phyloP scores from a whole-genome alignment of 2,113 vertebrate genomes.

The Origma solitaria region DNA sequence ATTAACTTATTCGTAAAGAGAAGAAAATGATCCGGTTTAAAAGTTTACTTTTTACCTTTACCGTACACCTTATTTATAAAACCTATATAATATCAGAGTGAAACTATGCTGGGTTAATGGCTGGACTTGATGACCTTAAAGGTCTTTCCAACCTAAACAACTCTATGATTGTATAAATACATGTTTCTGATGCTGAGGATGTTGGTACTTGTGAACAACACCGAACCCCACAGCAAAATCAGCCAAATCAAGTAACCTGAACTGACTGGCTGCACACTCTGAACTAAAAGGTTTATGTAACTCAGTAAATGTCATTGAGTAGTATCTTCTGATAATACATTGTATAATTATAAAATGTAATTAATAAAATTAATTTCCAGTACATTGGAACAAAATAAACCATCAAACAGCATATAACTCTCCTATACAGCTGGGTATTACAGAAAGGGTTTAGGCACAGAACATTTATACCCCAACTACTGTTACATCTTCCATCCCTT shows the following conservation, averaged over 20 bases:
- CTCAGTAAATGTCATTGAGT: neutral
- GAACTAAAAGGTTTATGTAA: neutral
- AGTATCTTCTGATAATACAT: neutral
- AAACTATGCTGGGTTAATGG: neutral
- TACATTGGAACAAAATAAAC: neutral
- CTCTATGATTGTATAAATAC: neutral
- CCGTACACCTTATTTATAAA: accelerated
- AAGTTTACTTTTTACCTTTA: neutral
- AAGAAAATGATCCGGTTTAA: neutral
- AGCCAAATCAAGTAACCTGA: neutral
- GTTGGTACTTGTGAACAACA: neutral
- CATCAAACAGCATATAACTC: neutral
- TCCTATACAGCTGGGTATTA: neutral
- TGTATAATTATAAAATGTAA: neutral
- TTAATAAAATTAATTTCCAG: neutral
- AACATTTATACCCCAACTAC: neutral
- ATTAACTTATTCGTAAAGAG: neutral
- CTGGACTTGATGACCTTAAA: neutral
- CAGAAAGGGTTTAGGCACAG: neutral
- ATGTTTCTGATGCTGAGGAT: neutral
- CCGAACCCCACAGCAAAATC: neutral
- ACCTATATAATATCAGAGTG: neutral
- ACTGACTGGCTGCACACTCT: neutral
- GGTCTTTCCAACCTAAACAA: neutral
- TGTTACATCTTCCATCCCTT: neutral